Base-by-base conservation (phyloP, 1,140 invertebrate genomes). In the Dryas iulia region DNA sequence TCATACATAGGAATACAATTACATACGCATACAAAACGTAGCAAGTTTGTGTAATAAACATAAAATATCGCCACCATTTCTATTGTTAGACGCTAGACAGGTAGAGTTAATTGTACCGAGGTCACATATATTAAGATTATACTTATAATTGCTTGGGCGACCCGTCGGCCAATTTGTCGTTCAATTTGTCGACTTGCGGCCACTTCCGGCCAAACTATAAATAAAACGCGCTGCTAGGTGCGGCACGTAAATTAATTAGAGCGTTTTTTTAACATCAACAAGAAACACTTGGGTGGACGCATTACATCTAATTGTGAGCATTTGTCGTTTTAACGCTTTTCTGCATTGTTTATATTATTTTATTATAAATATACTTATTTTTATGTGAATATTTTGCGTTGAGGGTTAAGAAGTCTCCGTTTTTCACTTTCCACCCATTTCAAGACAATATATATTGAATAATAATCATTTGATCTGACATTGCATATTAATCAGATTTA, bases 161-260 rank as follows among this genome's bases (percentile, higher is more conserved):
- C 35, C 14, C 61, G 57, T 76, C 67, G 52, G 24, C 53, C 64
- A 73, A 75, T 69, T 70, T 69, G 61, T 73, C 63, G 64, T 8
- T 21, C 39, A 63, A 73, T 71, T 66, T 68, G 70, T 62, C 52
- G 60, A 69, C 67, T 71, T 63, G 61, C 61, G 35, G 72, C 61
- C 66, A 78, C 73, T 78, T 79, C 77, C 79, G 70, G 57, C 59
- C 28, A 59, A 59, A 57, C 68, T 68, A 76, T 77, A 75, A 81
- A 77, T 78, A 81, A 69, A 69, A 56, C 71, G 47, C 63, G 31
- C 60, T n/a, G 56, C 65, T 65, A 79, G 75, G 76, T 76, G 70
- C 57, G 79, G 57, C 69, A 66, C 61, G 63, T 77, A 71, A 74
- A 77, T 83, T 81, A 79, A 82, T 82, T 79, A 79, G 68, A 73